Percentiles rank a stretch among this genome's conserved stretches.
Evolutionary conservation across 2,888 invertebrate species (phyloP).

Genomic region (Cyclophora albipunctata): DNA sequence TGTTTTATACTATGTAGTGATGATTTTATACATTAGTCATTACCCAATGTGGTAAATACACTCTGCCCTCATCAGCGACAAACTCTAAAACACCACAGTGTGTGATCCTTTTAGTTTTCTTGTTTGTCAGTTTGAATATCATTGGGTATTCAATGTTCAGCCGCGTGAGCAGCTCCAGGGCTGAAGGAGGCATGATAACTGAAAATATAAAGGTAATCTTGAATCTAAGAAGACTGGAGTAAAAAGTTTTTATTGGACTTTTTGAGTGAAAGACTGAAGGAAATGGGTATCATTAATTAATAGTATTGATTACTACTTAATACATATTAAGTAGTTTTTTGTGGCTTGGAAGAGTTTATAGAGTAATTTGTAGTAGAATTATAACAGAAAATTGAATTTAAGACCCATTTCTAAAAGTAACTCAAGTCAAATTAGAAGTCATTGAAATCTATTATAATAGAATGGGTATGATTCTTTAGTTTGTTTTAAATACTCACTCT

Average conservation of each 20-base stretch:
- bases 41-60: conserved; percentile 99
- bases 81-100: conserved; percentile 98
- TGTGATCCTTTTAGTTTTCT: conserved; percentile 87
- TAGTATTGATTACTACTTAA: too few species aligned
- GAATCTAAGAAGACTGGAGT: neutral
- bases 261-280: too few species aligned
- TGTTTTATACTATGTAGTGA: too few species aligned
- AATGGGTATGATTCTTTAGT: too few species aligned
- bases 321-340: too few species aligned
- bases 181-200: conserved; percentile 99
- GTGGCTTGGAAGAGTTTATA: too few species aligned
- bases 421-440: too few species aligned
- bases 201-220: conserved; percentile 37
- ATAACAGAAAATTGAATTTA: too few species aligned
- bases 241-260: neutral
- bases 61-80: conserved; percentile 98
- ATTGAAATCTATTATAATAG: too few species aligned
- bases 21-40: conserved; percentile 5
- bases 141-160: conserved; percentile 98
- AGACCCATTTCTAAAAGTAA: too few species aligned
- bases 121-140: conserved; percentile 96
- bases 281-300: too few species aligned
- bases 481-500: conserved; percentile 79
- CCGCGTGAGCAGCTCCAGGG: conserved; percentile 92
- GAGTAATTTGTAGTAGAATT: too few species aligned